Base-by-base conservation (phyloP, 2,113 vertebrate genomes). In the Eptesicus fuscus region DNA sequence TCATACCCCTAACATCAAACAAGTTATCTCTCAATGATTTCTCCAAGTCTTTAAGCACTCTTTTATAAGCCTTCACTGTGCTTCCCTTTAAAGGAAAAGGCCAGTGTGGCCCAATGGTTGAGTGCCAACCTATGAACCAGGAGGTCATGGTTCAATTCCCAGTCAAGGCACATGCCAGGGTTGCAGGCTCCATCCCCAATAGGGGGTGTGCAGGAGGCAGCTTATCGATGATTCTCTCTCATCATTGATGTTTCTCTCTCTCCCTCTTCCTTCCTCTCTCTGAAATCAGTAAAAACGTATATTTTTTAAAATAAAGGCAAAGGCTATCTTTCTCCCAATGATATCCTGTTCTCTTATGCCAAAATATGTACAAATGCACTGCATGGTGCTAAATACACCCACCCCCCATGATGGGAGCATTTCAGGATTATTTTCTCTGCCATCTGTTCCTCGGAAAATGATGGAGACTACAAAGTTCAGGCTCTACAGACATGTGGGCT, bases 381-480 rank as follows among this genome's bases (percentile, higher is more conserved):
- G 22, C 32, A n/a, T 53, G 16, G 2, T 65, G 70, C 65, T 90
- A n/a, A 61, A n/a, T 47, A 35, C 67, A 83, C 51, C 35, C 56
- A 28, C 17, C 1, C 53, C 28, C 79, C 90, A 70, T 91, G 63
- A 82, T 76, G 65, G 91, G 83, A 90, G 28, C 83, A 94, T 91
- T 97, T 92, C 88, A 95, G 74, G 95, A 94, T 97, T 97, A 94
- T 97, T 96, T 85, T 96, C 73, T 98, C 83, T 67, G 51, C 97
- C 97, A 92, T 96, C 93, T 97, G 98, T 94, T 97, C 44, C 91
- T 97, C 91, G 83, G 89, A 96, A 88, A 95, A 91, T 92, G 92
- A 94, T 93, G 91, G 91, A 87, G 93, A 93, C 95, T 94, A 95
- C 94, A 90, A 97, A 97, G 95, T 97, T 98, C 93, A 97, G 84